Evolutionary conservation across 2,797 vertebrate genomes (phyloP).

Genomic region (Spinus pinus): DNA sequence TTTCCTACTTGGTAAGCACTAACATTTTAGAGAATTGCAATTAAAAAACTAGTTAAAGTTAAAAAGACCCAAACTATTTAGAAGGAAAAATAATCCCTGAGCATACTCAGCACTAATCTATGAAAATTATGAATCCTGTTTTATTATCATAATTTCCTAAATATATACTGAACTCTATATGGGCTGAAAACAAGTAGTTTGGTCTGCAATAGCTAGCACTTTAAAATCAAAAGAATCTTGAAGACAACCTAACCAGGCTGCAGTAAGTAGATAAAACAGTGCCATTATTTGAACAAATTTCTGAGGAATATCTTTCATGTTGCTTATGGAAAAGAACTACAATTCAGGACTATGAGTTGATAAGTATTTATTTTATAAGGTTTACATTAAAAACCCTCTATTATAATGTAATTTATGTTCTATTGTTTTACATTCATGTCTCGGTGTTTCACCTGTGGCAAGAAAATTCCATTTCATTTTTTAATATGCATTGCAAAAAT

Average conservation of each 20-base stretch:
- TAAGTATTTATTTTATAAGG: neutral
- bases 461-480: neutral
- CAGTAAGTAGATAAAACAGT: neutral
- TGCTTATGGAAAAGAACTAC: neutral
- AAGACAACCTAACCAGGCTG: neutral
- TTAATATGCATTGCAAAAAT: neutral
- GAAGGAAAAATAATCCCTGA: neutral
- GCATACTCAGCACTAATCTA: neutral
- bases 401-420: neutral
- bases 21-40: neutral
- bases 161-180: neutral
- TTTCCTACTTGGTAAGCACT: neutral
- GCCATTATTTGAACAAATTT: neutral
- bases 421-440: neutral
- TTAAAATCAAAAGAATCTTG: neutral
- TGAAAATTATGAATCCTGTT: neutral
- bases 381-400: accelerated
- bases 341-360: neutral
- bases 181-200: neutral
- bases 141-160: neutral
- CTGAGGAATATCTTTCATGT: neutral
- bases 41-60: neutral
- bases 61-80: neutral
- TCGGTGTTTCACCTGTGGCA: neutral
- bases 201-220: neutral